Evolutionary conservation across 1,140 invertebrate species (phyloP).

Genomic region (Drosophila ambigua): DNA sequence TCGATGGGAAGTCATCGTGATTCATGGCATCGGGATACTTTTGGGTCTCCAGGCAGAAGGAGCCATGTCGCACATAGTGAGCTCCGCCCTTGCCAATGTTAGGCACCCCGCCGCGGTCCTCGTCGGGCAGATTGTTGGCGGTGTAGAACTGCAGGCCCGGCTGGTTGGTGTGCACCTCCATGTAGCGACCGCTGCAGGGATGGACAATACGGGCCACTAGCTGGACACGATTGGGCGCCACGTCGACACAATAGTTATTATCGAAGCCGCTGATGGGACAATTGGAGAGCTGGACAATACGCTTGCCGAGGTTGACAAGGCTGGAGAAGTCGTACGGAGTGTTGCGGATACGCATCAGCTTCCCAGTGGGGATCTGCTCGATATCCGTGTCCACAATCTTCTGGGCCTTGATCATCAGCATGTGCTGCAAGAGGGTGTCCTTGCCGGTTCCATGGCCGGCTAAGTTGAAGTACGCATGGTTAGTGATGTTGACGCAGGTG

Average conservation of each 20-base stretch:
- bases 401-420: conserved; percentile 90
- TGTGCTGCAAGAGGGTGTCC: conserved; percentile 89
- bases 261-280: conserved; percentile 87
- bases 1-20: conserved; percentile 91
- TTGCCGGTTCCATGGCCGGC: conserved; percentile 88
- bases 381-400: conserved; percentile 89
- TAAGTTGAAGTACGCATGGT: conserved; percentile 97
- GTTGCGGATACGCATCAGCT: conserved; percentile 86
- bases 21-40: conserved; percentile 96
- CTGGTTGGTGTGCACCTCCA: conserved; percentile 93
- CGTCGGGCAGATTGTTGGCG: conserved; percentile 88
- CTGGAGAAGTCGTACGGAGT: conserved; percentile 89
- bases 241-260: conserved; percentile 89
- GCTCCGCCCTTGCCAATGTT: conserved; percentile 89
- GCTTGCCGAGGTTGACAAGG: conserved; percentile 85
- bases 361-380: conserved; percentile 91
- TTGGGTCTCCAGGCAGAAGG: conserved; percentile 96
- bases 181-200: conserved; percentile 87
- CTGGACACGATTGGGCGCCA: conserved; percentile 57
- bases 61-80: conserved; percentile 90
- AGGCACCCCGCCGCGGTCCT: conserved; percentile 65
- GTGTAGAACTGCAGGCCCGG: conserved; percentile 97
- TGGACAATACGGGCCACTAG: conserved; percentile 86
- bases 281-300: conserved; percentile 74
- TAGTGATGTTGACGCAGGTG: conserved; percentile 94